These are phyloP conservation scores for Hedychridium roseum DNA, from an alignment of 2,888 invertebrate species.

Conservation along the genomic window DNA sequence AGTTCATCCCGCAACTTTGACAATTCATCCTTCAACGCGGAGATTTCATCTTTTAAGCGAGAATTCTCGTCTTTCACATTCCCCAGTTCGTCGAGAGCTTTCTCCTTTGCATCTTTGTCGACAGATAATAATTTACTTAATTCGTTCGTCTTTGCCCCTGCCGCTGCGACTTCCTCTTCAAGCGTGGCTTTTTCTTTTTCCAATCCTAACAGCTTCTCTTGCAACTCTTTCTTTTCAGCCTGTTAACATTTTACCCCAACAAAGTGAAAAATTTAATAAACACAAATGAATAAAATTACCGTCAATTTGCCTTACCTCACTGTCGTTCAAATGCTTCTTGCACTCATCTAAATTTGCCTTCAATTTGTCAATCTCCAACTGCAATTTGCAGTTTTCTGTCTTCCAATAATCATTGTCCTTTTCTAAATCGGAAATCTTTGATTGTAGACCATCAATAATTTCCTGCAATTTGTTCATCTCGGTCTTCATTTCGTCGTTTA, in stretches of 20 bases:
- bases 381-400: conserved; percentile 18
- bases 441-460: conserved; percentile 6
- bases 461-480: conserved; percentile 19
- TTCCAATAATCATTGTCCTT: conserved; percentile 32
- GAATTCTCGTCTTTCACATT: conserved; percentile 7
- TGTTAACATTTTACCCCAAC: conserved; percentile 6
- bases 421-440: conserved; percentile 12
- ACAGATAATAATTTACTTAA: conserved; percentile 12
- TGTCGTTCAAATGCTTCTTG: conserved; percentile 23
- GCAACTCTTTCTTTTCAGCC: conserved; percentile 16
- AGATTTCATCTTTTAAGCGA: conserved; percentile 21
- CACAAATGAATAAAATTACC: not conserved
- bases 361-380: conserved; percentile 30
- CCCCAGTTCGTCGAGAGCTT: not conserved
- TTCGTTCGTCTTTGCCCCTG: conserved; percentile 16
- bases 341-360: conserved; percentile 27
- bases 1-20: conserved; percentile 27
- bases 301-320: conserved; percentile 19
- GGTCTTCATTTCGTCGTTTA: conserved; percentile 25
- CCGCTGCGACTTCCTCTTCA: conserved; percentile 14
- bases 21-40: conserved; percentile 20
- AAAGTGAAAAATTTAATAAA: not conserved
- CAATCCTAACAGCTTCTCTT: conserved; percentile 15
- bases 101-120: conserved; percentile 27
- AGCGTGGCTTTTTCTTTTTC: conserved; percentile 20